Evolutionary conservation across 2,797 vertebrate species (phyloP).

Genomic region (Sciurus carolinensis): DNA sequence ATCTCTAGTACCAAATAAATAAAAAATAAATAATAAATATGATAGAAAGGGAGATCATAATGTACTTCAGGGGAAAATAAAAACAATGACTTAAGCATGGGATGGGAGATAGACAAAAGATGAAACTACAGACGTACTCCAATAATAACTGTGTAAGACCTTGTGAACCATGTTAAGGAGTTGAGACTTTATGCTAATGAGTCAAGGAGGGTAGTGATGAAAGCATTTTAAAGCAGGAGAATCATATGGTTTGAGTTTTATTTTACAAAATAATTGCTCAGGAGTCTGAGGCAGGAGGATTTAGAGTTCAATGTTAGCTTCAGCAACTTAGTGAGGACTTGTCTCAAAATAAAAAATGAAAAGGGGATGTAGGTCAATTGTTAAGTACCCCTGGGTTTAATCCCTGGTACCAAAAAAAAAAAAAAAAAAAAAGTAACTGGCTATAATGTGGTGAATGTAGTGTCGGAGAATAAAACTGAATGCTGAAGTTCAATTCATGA

Average conservation of each 20-base stretch:
- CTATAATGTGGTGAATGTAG: not conserved
- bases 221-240: not conserved
- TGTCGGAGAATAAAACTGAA: not conserved
- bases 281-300: not conserved
- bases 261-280: not conserved
- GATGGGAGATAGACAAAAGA: not conserved
- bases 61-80: not conserved
- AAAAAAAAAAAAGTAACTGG: too few species aligned
- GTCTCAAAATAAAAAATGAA: too few species aligned
- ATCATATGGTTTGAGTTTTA: not conserved
- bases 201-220: not conserved
- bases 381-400: too few species aligned
- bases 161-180: not conserved
- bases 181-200: not conserved
- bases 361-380: too few species aligned
- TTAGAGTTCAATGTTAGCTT: not conserved
- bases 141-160: not conserved
- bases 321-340: too few species aligned
- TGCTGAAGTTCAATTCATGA: not conserved
- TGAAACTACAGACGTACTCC: not conserved
- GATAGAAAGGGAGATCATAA: not conserved
- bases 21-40: not conserved
- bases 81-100: not conserved
- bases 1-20: not conserved
- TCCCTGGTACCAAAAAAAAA: too few species aligned